Evolutionary conservation across 2,888 invertebrate species (phyloP), one percentile per base, ranked within the genome.

Genomic region (Caenorhabditis sinica): DNA sequence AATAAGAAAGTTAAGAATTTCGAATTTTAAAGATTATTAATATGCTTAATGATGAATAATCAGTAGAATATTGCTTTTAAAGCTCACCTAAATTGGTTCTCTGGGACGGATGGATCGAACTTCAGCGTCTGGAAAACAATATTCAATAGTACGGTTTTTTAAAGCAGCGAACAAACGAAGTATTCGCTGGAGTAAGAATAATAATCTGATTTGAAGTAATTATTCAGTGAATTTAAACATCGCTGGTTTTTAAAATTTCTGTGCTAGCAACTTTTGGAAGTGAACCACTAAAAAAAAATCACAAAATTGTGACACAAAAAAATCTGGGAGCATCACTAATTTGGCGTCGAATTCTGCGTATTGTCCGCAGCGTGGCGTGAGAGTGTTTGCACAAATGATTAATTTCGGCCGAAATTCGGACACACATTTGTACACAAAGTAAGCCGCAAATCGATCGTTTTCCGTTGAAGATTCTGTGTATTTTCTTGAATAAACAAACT

Each of bases 391-490:
- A 65, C 45, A 53, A 25, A 71, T 79, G 79, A 72, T 61, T 72
- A 65, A 79, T 79, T 65, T 71, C 49, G 58, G 49, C 49, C 49
- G 20, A 49, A 49, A 49, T 56, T 56, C 28, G 25, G 56, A 28
- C 36, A 33, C 17, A 61, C 23, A 11, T n/a, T 60, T 68, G 49
- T 49, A 25, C 49, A 65, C 40, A n/a, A 33, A 71, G 53, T 77
- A 79, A 79, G 71, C 72, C 79, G 79, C 40, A 75, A 79, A 77
- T 77, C 77, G 77, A 77, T 77, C 51, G 43, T 43, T 71, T 63
- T 36, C 30, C 61, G 53, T 43, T 17, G 17, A 63, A 65, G n/a
- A 49, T 65, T 79, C 13, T 30, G 13, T 36, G 8, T n/a, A 28
- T 23, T 40, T 69, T 30, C 51, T 40, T 17, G 15, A 13, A 43